Base-by-base conservation (phyloP, 35 echinoderm and acorn worm species). In the Apostichopus parvimensis region DNA sequence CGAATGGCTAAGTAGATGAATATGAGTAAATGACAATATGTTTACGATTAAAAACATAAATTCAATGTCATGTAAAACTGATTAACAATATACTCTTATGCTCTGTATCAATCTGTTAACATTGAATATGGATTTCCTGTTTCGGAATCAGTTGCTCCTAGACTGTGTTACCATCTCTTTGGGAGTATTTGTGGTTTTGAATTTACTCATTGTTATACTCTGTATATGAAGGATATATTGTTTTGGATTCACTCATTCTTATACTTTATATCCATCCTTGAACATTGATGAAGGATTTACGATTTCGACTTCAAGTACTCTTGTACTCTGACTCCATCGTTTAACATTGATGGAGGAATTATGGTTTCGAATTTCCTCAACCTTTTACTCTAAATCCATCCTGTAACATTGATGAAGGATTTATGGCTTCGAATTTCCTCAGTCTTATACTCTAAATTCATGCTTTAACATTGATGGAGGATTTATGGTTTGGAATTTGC, bases 331-430 rank as follows among this genome's bases (percentile, higher is more conserved):
- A 28, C 26, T 28, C 26, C 26, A 28, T 28, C 26, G 26, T 56
- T 95, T 95, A 0, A 98, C 96, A 28, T 87, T 95, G 26, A 95
- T 78, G 88, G 94, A 98, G 8, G 96, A 98, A 65, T 98, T 98
- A 14, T 72, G 18, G 6, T 8, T 77, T 77, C 73, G 6, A 9
- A 14, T 54, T 53, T 5, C 75, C 92, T 89, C 79, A 98, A 94
- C 87, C 94, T 89, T 12, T 94, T 98, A 22, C 94, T 95, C 34
- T 45, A 45, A 45, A 45, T 45, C 2, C 34, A 45, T 22, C 92
- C 81, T 52, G 94, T 95, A 1, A 98, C 97, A 52, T 91, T 45
- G 34, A 1, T 45, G 34, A 4, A 45, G 0, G 34, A 45, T 4
- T 45, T 45, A 14, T 72, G 18, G 6, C 73, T 77, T 77, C 73